Percentiles rank a stretch among this genome's conserved stretches.
phyloP scores from a whole-genome alignment of 2,113 vertebrate genomes.

The Rafetus swinhoei region DNA sequence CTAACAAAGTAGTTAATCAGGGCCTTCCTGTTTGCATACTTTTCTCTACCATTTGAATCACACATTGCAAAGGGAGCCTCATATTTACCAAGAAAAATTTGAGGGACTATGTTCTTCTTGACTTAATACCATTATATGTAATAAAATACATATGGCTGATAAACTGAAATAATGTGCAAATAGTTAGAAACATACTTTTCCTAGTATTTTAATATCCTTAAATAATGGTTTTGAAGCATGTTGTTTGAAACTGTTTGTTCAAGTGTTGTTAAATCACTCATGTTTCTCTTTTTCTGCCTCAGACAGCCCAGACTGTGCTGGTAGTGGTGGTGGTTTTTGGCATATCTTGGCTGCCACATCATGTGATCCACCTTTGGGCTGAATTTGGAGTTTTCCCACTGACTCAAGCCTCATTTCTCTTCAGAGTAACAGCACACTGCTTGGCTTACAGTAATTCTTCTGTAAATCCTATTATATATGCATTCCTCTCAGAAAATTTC shows the following conservation, averaged over 20 bases:
- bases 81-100: neutral
- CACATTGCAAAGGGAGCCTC: neutral
- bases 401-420: slow-evolving; percentile 93
- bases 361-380: slow-evolving; percentile 93
- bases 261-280: slow-evolving; percentile 37
- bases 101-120: neutral
- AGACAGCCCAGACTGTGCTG: slow-evolving; percentile 97
- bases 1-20: neutral
- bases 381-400: slow-evolving; percentile 95
- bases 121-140: neutral
- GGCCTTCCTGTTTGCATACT: neutral
- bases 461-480: slow-evolving; percentile 97
- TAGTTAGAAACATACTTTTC: neutral
- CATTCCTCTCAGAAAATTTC: slow-evolving; percentile 97
- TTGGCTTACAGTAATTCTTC: slow-evolving; percentile 99
- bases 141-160: neutral
- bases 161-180: neutral
- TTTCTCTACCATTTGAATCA: neutral
- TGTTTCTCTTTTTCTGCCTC: slow-evolving; percentile 30
- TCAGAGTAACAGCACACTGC: slow-evolving; percentile 92
- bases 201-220: neutral
- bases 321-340: slow-evolving; percentile 98
- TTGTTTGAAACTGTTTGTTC: slow-evolving; percentile 12
- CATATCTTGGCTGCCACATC: slow-evolving; percentile 96
- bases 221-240: neutral